phyloP scores from a whole-genome alignment of 2,888 invertebrate genomes.

The Candidula unifasciata region DNA sequence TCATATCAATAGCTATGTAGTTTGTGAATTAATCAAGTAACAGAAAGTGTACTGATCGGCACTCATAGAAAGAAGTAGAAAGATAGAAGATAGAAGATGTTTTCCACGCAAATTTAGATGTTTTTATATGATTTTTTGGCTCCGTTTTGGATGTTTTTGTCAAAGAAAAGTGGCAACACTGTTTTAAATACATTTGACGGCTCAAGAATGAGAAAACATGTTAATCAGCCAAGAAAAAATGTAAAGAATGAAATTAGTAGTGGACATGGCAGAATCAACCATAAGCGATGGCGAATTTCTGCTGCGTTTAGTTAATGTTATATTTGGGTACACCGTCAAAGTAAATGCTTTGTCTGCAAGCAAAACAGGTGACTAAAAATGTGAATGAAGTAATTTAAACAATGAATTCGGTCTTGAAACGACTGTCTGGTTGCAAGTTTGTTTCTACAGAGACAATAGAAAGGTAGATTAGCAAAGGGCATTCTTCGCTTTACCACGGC shows the following conservation, averaged over 20 bases:
- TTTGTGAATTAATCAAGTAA: too few species aligned
- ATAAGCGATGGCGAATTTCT: background rate
- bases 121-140: too few species aligned
- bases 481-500: too few species aligned
- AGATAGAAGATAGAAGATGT: too few species aligned
- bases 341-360: background rate
- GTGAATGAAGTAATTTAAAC: background rate
- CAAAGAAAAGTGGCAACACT: too few species aligned
- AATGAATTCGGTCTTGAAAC: background rate
- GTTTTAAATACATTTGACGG: background rate
- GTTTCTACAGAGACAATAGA: background rate
- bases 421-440: background rate
- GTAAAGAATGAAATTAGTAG: constrained; percentile 15
- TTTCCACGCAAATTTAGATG: too few species aligned
- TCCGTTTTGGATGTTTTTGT: too few species aligned
- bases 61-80: too few species aligned
- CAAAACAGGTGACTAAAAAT: background rate
- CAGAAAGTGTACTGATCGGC: too few species aligned
- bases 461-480: too few species aligned
- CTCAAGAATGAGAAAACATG: background rate
- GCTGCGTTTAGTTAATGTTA: background rate
- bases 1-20: too few species aligned
- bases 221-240: background rate
- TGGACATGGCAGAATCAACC: background rate
- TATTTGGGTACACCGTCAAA: background rate